Evolutionary conservation across 2,888 invertebrate genomes (phyloP), one percentile per base, ranked within the genome.

Genomic region (Tanypteryx hageni): DNA sequence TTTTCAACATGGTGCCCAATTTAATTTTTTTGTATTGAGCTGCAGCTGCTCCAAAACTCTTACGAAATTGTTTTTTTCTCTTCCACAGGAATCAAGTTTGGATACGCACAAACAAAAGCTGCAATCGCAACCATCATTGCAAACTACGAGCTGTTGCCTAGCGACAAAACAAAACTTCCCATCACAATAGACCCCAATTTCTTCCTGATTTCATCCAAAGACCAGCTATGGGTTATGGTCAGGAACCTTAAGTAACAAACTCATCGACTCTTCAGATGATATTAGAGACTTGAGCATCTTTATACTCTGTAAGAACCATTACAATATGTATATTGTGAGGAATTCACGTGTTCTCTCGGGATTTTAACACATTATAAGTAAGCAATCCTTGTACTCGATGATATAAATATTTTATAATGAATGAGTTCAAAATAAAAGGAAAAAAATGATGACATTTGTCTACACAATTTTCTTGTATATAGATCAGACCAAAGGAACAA

Each of bases 51-150:
- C 13, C 13, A 7, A 18, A 61, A 61, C 5, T 16, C 61, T 61
- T 7, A 61, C 18, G 2, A 13, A 61, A 13, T 16, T 13, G 13
- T 8, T 14, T 27, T 58, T 22, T 86, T 59, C 13, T 57, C 44
- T 89, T 92, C 44, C 16, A 2, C 92, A 92, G 92, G 92, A 14
- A 92, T 92, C 56, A 59, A 44, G 58, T 76, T 92, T 27, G 92
- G 92, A 68, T 56, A 64, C 27, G 92, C 92, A 13, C 64, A 85
- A 57, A 86, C 59, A n/a, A 85, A 92, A 86, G 57, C 86, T 31
- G 92, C 68, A 22, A 64, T 92, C 13, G 85, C 76, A 31, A 83
- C 84, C 31, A 44, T 92, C 13, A 64, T 92, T 14, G 76, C 85
- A 64, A 85, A 64, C 56, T 85, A 44, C 84, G 76, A 92, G 27